Evolutionary conservation across 2,797 vertebrate species (phyloP).

Genomic region (Oreochromis grahami): DNA sequence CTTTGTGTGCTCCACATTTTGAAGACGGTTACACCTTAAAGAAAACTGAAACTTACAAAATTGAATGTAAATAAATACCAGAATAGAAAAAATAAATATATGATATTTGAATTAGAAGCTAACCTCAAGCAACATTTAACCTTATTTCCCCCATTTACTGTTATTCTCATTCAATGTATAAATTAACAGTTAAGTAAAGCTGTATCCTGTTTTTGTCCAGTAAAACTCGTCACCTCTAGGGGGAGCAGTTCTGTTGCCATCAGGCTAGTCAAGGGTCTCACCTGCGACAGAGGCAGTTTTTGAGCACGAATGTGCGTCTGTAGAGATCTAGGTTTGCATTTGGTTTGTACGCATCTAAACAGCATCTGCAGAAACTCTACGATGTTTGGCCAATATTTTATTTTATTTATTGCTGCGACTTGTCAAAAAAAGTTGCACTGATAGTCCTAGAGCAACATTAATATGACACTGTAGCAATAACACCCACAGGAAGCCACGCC

Average conservation of each 20-base stretch:
- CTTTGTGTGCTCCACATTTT: not conserved
- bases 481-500: not conserved
- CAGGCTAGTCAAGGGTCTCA: not conserved
- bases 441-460: not conserved
- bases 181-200: not conserved
- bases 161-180: not conserved
- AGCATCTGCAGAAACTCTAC: rapidly evolving
- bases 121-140: not conserved
- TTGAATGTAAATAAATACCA: not conserved
- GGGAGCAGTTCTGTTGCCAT: not conserved
- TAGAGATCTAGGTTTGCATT: not conserved
- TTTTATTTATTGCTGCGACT: not conserved
- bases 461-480: not conserved
- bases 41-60: not conserved
- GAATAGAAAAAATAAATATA: not conserved
- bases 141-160: not conserved
- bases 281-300: not conserved
- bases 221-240: not conserved
- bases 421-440: not conserved
- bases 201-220: rapidly evolving
- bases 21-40: rapidly evolving
- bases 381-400: not conserved
- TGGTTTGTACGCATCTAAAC: not conserved
- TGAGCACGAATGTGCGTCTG: not conserved
- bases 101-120: not conserved